phyloP scores from a whole-genome alignment of 2,113 vertebrate genomes.

The Passer montanus region DNA sequence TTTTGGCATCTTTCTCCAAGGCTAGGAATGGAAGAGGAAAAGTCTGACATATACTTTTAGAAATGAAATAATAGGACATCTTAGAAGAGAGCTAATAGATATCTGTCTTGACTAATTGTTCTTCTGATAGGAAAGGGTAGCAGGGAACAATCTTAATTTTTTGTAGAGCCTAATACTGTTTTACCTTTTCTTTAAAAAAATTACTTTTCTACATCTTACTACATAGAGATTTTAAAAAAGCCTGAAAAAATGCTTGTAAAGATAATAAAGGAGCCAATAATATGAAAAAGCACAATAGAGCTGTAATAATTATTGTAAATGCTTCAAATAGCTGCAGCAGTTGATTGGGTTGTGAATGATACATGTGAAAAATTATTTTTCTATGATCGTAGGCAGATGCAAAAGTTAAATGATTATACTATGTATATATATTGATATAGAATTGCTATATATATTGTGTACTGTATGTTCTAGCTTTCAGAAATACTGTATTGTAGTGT shows the following conservation, averaged over 20 bases:
- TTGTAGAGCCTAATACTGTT: conserved; percentile 56
- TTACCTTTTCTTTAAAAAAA: conserved; percentile 40
- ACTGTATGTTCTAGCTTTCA: conserved; percentile 78
- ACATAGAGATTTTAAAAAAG: conserved; percentile 58
- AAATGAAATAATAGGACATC: conserved; percentile 6
- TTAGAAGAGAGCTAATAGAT: conserved; percentile 9
- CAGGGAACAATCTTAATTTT: conserved; percentile 28
- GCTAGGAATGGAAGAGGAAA: conserved; percentile 33
- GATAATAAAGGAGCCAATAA: conserved; percentile 73
- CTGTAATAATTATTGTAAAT: conserved; percentile 70
- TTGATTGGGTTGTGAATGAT: conserved; percentile 74
- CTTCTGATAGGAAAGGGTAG: conserved; percentile 19
- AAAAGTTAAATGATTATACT: conserved; percentile 80
- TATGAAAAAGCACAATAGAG: conserved; percentile 73
- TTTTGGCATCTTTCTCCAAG: neutral
- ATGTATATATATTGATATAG: conserved; percentile 78
- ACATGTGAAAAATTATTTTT: conserved; percentile 72
- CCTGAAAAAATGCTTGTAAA: conserved; percentile 52
- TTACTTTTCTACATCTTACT: conserved; percentile 68
- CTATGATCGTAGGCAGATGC: conserved; percentile 76
- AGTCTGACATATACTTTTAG: neutral
- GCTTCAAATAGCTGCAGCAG: conserved; percentile 71
- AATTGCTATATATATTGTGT: conserved; percentile 79
- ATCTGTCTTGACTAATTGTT: conserved; percentile 16
- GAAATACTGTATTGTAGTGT: conserved; percentile 83